A percentile compares a stretch with the other conserved stretches of the same genome.
Evolutionary conservation across 2,113 vertebrate species (phyloP).

Genomic region (Indicator maculatus): DNA sequence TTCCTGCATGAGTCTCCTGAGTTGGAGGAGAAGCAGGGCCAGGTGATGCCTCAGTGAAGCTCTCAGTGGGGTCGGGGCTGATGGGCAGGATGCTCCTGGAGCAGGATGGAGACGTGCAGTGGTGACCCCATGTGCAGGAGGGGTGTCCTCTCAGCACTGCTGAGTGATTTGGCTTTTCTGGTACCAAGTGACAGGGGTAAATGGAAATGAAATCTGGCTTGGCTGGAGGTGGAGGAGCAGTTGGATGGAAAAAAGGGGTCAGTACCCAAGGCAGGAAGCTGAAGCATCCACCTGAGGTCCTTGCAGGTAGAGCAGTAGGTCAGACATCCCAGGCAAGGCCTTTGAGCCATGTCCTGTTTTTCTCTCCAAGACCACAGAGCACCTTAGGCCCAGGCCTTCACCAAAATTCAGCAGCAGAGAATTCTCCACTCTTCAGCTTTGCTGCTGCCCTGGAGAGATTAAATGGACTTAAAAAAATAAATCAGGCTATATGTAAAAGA

Average conservation of each 20-base stretch:
- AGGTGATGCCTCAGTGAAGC: neutral
- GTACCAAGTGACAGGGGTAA: neutral
- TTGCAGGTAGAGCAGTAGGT: neutral
- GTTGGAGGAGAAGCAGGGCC: neutral
- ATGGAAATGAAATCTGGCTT: neutral
- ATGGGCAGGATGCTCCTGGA: neutral
- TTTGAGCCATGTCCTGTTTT: neutral
- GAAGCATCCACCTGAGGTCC: neutral
- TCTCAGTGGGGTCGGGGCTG: accelerated
- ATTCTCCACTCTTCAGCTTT: neutral
- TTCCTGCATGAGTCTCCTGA: too few species aligned
- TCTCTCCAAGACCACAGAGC: neutral
- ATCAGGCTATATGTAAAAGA: neutral
- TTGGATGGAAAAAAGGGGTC: neutral
- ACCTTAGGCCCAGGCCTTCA: accelerated
- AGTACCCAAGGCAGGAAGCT: neutral
- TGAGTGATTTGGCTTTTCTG: neutral
- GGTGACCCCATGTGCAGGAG: neutral
- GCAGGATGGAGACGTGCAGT: neutral
- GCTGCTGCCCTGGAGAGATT: neutral
- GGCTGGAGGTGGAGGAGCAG: neutral
- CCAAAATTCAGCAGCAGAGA: neutral
- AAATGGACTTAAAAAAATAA: neutral
- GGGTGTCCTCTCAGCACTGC: neutral
- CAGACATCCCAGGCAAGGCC: accelerated